Evolutionary conservation across 2,888 invertebrate species (phyloP).

Genomic region (Perdita meconis): DNA sequence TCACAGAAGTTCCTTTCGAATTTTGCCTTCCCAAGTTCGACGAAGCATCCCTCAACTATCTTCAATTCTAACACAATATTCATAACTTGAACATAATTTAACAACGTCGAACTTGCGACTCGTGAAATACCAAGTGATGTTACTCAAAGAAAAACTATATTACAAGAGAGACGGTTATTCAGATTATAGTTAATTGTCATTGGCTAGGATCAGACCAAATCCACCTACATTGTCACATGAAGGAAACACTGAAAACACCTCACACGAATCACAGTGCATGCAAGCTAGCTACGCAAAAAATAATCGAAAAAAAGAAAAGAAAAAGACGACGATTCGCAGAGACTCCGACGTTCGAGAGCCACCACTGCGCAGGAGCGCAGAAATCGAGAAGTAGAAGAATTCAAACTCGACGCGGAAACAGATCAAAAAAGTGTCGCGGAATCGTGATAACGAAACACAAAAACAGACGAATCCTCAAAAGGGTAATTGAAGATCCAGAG

Average conservation of each 20-base stretch:
- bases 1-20: constrained; percentile 25
- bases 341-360: constrained; percentile 67
- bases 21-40: constrained; percentile 34
- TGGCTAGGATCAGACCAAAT: constrained; percentile 28
- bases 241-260: constrained; percentile 40
- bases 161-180: constrained; percentile 43
- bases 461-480: constrained; percentile 36
- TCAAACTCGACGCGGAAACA: constrained; percentile 4
- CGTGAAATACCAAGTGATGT: neutral
- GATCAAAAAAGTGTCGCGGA: constrained; percentile 14
- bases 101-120: constrained; percentile 30
- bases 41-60: neutral
- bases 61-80: neutral
- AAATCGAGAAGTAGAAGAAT: constrained; percentile 52
- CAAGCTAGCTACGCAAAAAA: constrained; percentile 65
- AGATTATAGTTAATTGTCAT: constrained; percentile 40
- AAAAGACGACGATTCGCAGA: constrained; percentile 60
- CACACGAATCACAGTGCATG: constrained; percentile 63
- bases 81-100: neutral
- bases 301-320: constrained; percentile 58
- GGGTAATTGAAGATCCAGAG: constrained; percentile 30
- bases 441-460: constrained; percentile 18
- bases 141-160: constrained; percentile 38
- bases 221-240: constrained; percentile 36
- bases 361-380: constrained; percentile 45